phyloP scores from a whole-genome alignment of 1,140 invertebrate genomes.

The Zaprionus capensis region DNA sequence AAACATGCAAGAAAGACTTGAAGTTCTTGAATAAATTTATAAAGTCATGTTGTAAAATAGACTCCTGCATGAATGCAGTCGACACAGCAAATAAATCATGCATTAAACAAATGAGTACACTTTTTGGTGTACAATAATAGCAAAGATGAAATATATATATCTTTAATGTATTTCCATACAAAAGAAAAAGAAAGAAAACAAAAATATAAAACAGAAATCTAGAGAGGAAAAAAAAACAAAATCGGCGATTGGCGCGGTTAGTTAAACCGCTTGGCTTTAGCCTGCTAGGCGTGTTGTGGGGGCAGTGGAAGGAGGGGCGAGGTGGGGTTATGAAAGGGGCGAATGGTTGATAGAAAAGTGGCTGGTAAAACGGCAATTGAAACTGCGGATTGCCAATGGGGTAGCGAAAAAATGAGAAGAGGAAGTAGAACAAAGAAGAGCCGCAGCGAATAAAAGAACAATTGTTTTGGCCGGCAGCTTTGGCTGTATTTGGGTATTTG shows the following conservation, averaged over 20 bases:
- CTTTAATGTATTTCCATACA: background rate
- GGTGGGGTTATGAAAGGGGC: background rate
- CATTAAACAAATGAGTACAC: no score
- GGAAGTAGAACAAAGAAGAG: background rate
- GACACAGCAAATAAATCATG: no score
- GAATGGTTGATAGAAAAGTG: slow-evolving; percentile 15
- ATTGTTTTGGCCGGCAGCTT: slow-evolving; percentile 1
- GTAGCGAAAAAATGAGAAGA: background rate
- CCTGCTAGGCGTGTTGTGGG: background rate
- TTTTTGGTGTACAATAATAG: background rate
- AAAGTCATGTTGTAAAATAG: background rate
- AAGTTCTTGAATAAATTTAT: no score
- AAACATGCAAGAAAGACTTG: background rate
- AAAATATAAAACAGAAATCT: slow-evolving; percentile 1
- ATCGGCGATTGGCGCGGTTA: slow-evolving; percentile 3
- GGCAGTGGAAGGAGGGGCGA: background rate
- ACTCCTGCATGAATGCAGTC: no score
- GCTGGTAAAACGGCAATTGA: slow-evolving; percentile 23
- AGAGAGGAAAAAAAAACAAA: background rate
- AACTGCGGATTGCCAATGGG: slow-evolving; percentile 3
- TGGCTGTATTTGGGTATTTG: slow-evolving; percentile 4
- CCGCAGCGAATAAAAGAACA: background rate
- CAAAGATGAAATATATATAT: background rate
- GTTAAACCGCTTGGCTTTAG: slow-evolving; percentile 35
- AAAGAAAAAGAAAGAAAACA: background rate